Percentiles rank a stretch among this genome's conserved stretches.
phyloP scores from a whole-genome alignment of 2,797 vertebrate species.

The Cetoscarus ocellatus region DNA sequence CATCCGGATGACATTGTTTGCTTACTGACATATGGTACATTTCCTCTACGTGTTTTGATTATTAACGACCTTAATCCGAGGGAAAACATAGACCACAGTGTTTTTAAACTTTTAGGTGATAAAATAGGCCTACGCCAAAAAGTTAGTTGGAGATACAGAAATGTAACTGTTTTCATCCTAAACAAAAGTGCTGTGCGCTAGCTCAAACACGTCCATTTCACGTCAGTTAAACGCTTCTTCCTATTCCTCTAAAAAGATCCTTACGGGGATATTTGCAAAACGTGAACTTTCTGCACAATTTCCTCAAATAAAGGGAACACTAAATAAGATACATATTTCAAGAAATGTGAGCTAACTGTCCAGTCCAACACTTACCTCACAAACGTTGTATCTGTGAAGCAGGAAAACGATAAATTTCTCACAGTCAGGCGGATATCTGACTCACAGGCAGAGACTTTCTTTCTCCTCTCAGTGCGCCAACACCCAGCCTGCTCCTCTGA shows the following conservation, averaged over 20 bases:
- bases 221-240: background rate
- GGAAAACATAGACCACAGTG: background rate
- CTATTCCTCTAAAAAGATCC: constrained; percentile 3
- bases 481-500: constrained; percentile 60
- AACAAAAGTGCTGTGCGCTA: background rate
- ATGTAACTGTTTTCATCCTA: background rate
- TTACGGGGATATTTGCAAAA: background rate
- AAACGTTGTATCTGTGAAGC: constrained; percentile 1
- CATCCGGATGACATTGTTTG: background rate
- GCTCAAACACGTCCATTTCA: too few relatives aligned
- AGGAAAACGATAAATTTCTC: constrained; percentile 25
- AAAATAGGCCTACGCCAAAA: too few relatives aligned
- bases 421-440: constrained; percentile 17
- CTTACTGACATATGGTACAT: background rate
- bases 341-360: background rate
- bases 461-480: constrained; percentile 50
- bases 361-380: constrained; percentile 52
- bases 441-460: constrained; percentile 2
- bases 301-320: background rate
- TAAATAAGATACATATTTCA: fast-evolving
- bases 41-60: background rate
- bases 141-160: background rate
- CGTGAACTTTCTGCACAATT: constrained; percentile 3
- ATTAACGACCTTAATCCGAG: fast-evolving
- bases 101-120: background rate